Percentiles rank a stretch among this genome's conserved stretches.
Conservation (phyloP, 2,888 invertebrate genomes). For the Poecilobothrus nobilitatus region DNA sequence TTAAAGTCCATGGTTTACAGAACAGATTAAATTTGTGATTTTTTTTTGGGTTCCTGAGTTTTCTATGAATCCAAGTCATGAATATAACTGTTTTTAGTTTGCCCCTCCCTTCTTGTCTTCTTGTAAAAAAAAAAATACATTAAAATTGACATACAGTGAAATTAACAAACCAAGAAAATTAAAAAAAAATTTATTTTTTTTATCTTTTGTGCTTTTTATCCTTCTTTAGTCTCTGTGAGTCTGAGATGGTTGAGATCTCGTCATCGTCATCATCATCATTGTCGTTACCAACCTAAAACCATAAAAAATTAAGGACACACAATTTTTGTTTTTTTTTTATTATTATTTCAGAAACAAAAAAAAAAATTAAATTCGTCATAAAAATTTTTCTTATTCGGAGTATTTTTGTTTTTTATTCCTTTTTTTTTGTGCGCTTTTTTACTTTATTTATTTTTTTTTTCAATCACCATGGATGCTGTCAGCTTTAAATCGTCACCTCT, state of each 20-base stretch:
- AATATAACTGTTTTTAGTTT: no score
- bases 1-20: no score
- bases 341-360: background rate
- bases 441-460: background rate
- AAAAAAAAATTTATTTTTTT: background rate
- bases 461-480: background rate
- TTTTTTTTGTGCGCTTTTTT: background rate
- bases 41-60: no score
- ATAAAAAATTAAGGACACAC: background rate
- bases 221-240: background rate
- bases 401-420: background rate
- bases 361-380: background rate
- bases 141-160: background rate
- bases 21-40: no score
- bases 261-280: no score
- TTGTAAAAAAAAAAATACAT: no score
- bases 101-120: no score
- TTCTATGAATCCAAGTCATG: no score
- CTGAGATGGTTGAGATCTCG: background rate
- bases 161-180: constrained; percentile 1
- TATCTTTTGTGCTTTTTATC: no score
- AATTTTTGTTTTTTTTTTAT: background rate
- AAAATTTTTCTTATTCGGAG: no score
- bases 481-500: constrained; percentile 6
- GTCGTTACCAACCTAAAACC: background rate